Evolutionary conservation across 2,113 vertebrate genomes (phyloP).

Genomic region (Elachura formosa): DNA sequence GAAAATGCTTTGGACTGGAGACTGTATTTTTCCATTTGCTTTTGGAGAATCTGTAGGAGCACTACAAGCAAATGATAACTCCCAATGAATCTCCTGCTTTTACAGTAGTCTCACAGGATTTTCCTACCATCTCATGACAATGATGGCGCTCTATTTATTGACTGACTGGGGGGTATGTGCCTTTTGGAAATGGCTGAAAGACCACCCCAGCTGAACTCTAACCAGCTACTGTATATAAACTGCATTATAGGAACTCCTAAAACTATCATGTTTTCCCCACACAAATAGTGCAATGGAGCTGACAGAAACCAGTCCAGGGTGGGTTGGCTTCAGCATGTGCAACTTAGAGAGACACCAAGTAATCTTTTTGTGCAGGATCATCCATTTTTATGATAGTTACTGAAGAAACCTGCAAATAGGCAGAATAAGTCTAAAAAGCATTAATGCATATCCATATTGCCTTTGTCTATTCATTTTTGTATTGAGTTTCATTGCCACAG

Average conservation of each 20-base stretch:
- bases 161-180: not conserved
- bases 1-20: not conserved
- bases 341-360: not conserved
- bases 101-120: not conserved
- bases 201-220: not conserved
- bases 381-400: not conserved
- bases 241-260: not conserved
- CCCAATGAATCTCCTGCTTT: not conserved
- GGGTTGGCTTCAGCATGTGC: not conserved
- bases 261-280: not conserved
- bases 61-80: not conserved
- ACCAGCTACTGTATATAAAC: not conserved
- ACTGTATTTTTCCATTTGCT: conserved; percentile 33
- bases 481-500: not conserved
- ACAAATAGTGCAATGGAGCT: not conserved
- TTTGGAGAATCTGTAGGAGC: not conserved
- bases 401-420: not conserved
- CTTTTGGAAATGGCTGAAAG: not conserved
- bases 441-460: not conserved
- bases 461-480: not conserved
- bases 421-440: not conserved
- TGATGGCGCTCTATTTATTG: not conserved
- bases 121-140: not conserved
- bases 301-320: not conserved
- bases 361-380: not conserved